Percentiles rank a stretch among this genome's conserved stretches.
These are phyloP conservation scores for Tetramorium bicarinatum DNA, from an alignment of 2,888 invertebrate genomes.

Conservation along the genomic window DNA sequence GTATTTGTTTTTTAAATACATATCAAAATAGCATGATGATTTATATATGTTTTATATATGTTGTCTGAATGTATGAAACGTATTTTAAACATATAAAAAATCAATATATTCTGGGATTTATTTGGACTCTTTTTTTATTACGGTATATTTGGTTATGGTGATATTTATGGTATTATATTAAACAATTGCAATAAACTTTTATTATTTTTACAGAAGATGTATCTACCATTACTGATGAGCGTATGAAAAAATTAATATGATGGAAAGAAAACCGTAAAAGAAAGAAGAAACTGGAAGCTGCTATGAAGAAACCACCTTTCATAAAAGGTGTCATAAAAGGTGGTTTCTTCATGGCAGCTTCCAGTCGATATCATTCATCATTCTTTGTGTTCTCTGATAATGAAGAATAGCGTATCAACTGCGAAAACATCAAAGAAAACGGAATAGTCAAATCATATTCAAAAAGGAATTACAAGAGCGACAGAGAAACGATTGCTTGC, in stretches of 20 bases:
- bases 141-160: no score
- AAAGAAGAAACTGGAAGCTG: conserved; percentile 70
- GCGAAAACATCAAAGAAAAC: conserved; percentile 6
- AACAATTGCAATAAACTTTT: neutral
- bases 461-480: conserved; percentile 79
- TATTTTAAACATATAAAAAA: no score
- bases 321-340: no score
- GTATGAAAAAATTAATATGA: conserved; percentile 63
- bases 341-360: no score
- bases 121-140: no score
- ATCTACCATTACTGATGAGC: conserved; percentile 39
- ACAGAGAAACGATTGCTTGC: conserved; percentile 80
- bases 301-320: conserved; percentile 78
- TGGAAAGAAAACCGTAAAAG: conserved; percentile 78
- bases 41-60: no score
- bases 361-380: conserved; percentile 80
- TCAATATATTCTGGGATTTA: no score
- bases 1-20: no score
- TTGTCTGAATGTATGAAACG: no score
- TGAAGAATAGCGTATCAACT: neutral
- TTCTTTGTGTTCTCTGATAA: conserved; percentile 76
- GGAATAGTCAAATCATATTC: neutral
- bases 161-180: no score
- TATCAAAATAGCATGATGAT: no score
- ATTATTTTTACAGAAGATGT: conserved; percentile 1